Evolutionary conservation across 2,797 vertebrate genomes (phyloP).

Genomic region (Labeo calbasu): DNA sequence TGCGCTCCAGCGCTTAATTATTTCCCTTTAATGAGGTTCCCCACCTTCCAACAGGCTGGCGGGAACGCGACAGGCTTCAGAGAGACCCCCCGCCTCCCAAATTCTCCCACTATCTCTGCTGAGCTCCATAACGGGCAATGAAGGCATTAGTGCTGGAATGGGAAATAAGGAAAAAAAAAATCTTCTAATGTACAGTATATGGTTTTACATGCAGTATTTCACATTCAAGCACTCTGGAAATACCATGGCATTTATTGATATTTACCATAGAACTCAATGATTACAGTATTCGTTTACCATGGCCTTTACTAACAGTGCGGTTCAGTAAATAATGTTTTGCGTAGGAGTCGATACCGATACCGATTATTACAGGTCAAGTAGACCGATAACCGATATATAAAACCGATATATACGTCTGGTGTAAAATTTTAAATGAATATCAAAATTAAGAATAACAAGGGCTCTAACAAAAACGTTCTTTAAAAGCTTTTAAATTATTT

Average conservation of each 20-base stretch:
- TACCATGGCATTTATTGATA: background rate
- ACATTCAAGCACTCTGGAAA: background rate
- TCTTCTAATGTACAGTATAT: background rate
- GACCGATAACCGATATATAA: too few relatives aligned
- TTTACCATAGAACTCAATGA: background rate
- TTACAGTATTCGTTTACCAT: background rate
- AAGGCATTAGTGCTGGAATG: background rate
- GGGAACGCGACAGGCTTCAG: constrained; percentile 68
- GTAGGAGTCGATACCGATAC: too few relatives aligned
- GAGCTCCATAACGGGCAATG: constrained; percentile 4
- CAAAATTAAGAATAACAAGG: too few relatives aligned
- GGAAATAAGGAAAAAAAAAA: background rate
- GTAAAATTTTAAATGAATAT: too few relatives aligned
- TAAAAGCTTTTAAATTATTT: too few relatives aligned
- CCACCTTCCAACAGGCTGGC: constrained; percentile 77
- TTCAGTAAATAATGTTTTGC: background rate
- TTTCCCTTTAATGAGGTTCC: constrained; percentile 84
- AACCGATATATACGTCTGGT: too few relatives aligned
- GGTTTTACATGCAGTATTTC: background rate
- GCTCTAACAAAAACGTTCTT: too few relatives aligned
- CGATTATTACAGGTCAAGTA: too few relatives aligned
- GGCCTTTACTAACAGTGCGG: background rate
- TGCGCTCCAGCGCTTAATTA: constrained; percentile 84
- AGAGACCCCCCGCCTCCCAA: constrained; percentile 57
- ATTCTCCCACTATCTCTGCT: constrained; percentile 31